A percentile compares a stretch with the other conserved stretches of the same genome.
These are phyloP conservation scores for Centrocercus urophasianus DNA, from an alignment of 2,113 vertebrate genomes.

Conservation along the genomic window DNA sequence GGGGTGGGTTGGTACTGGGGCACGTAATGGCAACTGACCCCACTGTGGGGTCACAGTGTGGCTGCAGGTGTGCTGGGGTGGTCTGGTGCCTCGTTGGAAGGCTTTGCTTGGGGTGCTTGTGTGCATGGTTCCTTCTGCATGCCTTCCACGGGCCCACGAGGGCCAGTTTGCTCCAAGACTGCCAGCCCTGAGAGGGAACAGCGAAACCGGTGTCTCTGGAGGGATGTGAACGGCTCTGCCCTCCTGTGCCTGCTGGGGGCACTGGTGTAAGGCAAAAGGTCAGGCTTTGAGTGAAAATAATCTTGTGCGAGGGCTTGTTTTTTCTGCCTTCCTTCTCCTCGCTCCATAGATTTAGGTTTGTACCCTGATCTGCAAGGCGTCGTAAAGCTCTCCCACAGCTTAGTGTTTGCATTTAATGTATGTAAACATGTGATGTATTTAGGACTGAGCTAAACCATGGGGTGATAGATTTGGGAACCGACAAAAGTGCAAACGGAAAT, in stretches of 20 bases:
- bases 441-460: background rate
- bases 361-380: background rate
- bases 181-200: fast-evolving
- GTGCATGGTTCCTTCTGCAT: fast-evolving
- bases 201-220: fast-evolving
- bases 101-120: background rate
- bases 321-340: background rate
- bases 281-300: background rate
- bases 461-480: background rate
- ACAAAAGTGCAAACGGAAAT: background rate
- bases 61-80: background rate
- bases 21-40: background rate
- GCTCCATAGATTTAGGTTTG: background rate
- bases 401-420: background rate
- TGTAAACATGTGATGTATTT: constrained; percentile 15
- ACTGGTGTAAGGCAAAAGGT: background rate
- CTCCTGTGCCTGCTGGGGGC: background rate
- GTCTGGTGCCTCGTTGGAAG: background rate
- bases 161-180: fast-evolving
- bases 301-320: background rate
- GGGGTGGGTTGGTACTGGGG: background rate
- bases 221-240: fast-evolving
- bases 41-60: background rate
- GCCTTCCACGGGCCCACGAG: no score
- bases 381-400: fast-evolving